These are phyloP conservation scores for Indicator indicator DNA, from an alignment of 2,113 vertebrate genomes.

Conservation along the genomic window DNA sequence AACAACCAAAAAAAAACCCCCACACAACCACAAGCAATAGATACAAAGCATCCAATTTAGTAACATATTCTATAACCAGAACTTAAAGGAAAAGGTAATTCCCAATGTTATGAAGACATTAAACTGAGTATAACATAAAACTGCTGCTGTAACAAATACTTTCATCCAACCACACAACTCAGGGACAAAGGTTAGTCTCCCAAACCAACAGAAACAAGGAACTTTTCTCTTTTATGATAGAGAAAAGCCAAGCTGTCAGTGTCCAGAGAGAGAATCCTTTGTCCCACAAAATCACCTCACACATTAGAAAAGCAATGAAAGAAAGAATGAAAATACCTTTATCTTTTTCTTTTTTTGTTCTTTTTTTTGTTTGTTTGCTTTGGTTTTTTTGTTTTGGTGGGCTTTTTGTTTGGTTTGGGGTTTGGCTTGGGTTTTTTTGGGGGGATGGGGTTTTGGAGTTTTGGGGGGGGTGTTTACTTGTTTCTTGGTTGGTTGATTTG, in stretches of 20 bases:
- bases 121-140: constrained; percentile 15
- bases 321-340: background rate
- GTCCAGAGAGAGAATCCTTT: background rate
- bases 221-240: background rate
- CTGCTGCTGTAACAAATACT: background rate
- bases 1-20: background rate
- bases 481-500: no score
- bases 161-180: background rate
- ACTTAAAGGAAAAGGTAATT: constrained; percentile 5
- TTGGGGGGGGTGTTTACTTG: no score
- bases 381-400: no score
- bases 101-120: background rate
- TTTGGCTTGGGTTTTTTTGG: no score
- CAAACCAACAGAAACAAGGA: background rate
- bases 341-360: background rate
- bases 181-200: background rate
- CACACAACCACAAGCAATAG: background rate
- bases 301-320: background rate
- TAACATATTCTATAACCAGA: background rate
- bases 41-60: constrained; percentile 36
- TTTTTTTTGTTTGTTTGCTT: no score
- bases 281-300: background rate
- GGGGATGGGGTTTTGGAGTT: no score
- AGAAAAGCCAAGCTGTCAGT: background rate
- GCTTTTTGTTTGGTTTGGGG: background rate